Evolutionary conservation across 2,888 invertebrate species (phyloP).

Genomic region (Pteria penguin): DNA sequence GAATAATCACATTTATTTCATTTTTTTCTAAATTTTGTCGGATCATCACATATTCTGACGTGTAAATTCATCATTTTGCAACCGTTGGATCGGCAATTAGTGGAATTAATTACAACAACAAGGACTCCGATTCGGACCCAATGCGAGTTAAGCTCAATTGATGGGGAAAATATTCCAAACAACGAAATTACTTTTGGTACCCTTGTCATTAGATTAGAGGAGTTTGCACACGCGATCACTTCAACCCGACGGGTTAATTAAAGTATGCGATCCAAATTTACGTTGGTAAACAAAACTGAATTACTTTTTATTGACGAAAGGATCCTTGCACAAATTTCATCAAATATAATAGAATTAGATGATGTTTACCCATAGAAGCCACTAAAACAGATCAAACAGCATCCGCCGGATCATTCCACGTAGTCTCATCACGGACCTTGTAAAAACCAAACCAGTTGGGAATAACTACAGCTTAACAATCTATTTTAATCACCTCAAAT

Average conservation of each 20-base stretch:
- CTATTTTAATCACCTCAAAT: conserved; percentile 68
- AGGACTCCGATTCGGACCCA: conserved; percentile 3
- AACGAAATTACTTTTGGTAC: conserved; percentile 34
- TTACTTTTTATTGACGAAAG: conserved; percentile 61
- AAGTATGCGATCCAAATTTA: conserved; percentile 56
- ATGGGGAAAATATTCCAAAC: conserved; percentile 28
- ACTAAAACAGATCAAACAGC: conserved; percentile 60
- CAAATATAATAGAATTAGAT: conserved; percentile 70
- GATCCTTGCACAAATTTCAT: conserved; percentile 70
- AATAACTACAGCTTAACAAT: conserved; percentile 55
- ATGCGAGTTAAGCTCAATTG: conserved; percentile 26
- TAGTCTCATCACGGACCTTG: conserved; percentile 54
- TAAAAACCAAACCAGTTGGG: conserved; percentile 60
- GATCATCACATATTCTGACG: background rate
- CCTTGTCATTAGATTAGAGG: conserved; percentile 34
- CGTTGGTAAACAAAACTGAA: conserved; percentile 61
- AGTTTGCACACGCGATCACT: conserved; percentile 30
- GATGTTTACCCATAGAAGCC: conserved; percentile 63
- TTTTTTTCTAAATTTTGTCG: background rate
- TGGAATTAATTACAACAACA: conserved; percentile 8
- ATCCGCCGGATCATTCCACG: conserved; percentile 62
- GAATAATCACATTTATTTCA: background rate
- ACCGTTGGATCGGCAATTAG: background rate
- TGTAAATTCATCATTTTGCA: conserved; percentile 6
- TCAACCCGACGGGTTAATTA: conserved; percentile 61